These are phyloP conservation scores for Amiota minor DNA, from an alignment of 2,888 invertebrate genomes.

Conservation along the genomic window DNA sequence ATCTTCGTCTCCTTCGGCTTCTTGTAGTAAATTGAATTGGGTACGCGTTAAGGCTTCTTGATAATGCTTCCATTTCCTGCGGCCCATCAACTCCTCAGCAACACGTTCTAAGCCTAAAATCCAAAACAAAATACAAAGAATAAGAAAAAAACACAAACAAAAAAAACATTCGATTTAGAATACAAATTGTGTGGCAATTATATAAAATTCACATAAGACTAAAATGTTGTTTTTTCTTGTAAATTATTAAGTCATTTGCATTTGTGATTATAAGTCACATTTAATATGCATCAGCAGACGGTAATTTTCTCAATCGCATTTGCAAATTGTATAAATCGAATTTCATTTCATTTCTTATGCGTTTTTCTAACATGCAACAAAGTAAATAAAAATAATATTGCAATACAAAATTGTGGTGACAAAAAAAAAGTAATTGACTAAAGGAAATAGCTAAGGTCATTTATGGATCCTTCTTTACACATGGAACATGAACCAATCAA, in stretches of 20 bases:
- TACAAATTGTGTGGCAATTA: not conserved
- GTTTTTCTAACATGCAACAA: not conserved
- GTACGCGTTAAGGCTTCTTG: slow-evolving; percentile 82
- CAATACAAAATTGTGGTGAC: not conserved
- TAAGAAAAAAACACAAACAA: slow-evolving; percentile 1
- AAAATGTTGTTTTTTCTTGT: not conserved
- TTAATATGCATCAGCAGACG: slow-evolving; percentile 19
- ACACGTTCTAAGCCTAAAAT: slow-evolving; percentile 92
- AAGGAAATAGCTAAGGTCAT: too few species aligned
- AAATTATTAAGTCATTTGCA: slow-evolving; percentile 24
- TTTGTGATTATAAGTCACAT: slow-evolving; percentile 37
- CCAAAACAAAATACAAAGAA: too few species aligned
- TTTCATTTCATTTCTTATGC: not conserved
- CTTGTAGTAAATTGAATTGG: slow-evolving; percentile 66
- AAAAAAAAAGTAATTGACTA: too few species aligned
- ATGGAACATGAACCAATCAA: too few species aligned
- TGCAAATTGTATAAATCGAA: not conserved
- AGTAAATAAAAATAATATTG: not conserved
- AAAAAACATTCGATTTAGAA: slow-evolving; percentile 2
- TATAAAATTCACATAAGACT: not conserved
- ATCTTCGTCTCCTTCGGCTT: slow-evolving; percentile 22
- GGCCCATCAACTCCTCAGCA: slow-evolving; percentile 97
- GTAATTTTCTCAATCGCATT: slow-evolving; percentile 21
- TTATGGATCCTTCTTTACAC: too few species aligned
- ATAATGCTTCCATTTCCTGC: slow-evolving; percentile 96